Base-by-base conservation (phyloP, 2,888 invertebrate species). In the Nebria brevicollis region DNA sequence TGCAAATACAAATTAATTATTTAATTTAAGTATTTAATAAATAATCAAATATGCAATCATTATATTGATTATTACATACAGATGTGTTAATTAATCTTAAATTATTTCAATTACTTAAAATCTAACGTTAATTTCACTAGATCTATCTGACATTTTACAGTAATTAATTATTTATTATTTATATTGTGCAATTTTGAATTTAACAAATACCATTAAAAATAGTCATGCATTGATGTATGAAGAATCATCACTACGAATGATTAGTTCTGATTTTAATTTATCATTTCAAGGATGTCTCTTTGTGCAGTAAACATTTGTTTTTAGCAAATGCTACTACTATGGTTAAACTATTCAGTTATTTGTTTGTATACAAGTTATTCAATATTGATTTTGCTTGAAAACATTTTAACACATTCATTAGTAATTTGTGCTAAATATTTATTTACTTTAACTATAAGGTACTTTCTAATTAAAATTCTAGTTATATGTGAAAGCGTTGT, bases 1-100 rank as follows among this genome's bases (percentile, higher is more conserved):
- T 84, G 79, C 66, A 82, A 80, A 66, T 72, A 11, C 66, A 15
- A 70, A 70, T 25, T 70, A 54, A 54, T 54, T 11, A 54, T 6
- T 6, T 7, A 54, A 0, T 54, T 11, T n/a, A n/a, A n/a, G n/a
- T 4, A 34, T 54, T 54, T 7, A 54, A 11, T 54, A 54, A 6
- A 54, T 54, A 54, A 54, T 54, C 54, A 3, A 13, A 2, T 54
- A 54, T 54, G 8, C 54, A 7, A 3, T 54, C 54, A 7, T 54
- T 54, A 54, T 2, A 54, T 54, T 54, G 4, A 54, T 7, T 6
- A 54, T 54, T 13, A 54, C 13, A 11, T 54, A 54, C 54, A 54
- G 8, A 13, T 54, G 54, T 54, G 13, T 54, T 54, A 11, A 54
- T 54, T 54, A 54, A 11, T 54, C 1, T 54, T 8, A 54, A 54